Evolutionary conservation across 2,797 vertebrate species (phyloP), one percentile per base, ranked within the genome.

Genomic region (Heterohyrax brucei): DNA sequence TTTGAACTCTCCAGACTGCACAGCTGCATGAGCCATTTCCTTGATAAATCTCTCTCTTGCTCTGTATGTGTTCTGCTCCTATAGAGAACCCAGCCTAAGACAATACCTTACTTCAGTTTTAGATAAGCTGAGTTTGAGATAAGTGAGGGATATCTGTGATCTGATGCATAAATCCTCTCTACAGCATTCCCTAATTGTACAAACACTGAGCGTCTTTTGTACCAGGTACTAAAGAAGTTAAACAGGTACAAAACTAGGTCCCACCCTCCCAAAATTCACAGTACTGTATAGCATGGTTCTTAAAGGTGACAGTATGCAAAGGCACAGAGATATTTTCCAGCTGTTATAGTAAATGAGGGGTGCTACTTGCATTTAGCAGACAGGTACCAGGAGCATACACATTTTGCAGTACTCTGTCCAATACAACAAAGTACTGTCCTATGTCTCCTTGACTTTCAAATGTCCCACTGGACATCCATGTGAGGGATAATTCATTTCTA

Each of bases 101-200:
- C 53, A 56, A 16, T 56, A 56, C 21, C 48, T 88, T 50, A 50
- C 56, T 18, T 91, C 53, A n/a, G 3, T 39, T 86, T 87, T 53
- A 59, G 70, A 75, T 78, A 89, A 93, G 64, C 39, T 68, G 72
- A 66, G 66, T 95, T 80, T 86, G 44, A 94, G 30, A 62, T 61
- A 64, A 33, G 14, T 21, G 53, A 53, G n/a, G 44, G 61, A 24
- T 12, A 70, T 48, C 28, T 89, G 84, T 18, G 68, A 30, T 30
- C 26, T 68, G 64, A 68, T 68, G 13, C 10, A 68, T 30, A 16
- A 70, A 70, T 53, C 39, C n/a, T 78, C 33, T 79, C 64, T 26
- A 30, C 3, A 10, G 21, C 6, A 62, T 59, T 86, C 75, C 68
- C 87, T 53, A 75, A 44, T 87, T 84, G 33, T 84, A 61, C 19